phyloP scores from a whole-genome alignment of 2,888 invertebrate genomes.

The Elgonia sp. region DNA sequence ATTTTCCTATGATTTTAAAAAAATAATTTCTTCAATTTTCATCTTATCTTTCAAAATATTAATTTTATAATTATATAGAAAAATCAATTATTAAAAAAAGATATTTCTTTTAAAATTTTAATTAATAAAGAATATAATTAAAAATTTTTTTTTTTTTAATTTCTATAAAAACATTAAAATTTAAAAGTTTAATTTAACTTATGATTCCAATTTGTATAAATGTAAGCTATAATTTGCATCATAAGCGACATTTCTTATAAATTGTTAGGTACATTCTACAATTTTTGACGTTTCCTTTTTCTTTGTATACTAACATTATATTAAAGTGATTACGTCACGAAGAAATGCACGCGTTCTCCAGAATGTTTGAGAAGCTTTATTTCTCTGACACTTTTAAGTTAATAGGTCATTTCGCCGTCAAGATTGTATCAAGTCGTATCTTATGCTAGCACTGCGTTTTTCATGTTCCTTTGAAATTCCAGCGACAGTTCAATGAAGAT shows the following conservation, averaged over 20 bases:
- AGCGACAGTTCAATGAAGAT: not conserved
- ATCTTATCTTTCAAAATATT: no score
- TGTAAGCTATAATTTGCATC: not conserved
- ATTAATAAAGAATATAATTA: no score
- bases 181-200: not conserved
- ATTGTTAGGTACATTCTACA: not conserved
- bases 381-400: slow-evolving; percentile 17
- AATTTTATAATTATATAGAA: no score
- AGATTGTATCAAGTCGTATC: slow-evolving; percentile 24
- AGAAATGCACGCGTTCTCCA: not conserved
- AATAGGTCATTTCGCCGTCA: slow-evolving; percentile 37
- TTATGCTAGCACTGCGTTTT: not conserved
- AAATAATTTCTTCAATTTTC: no score
- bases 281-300: not conserved
- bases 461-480: slow-evolving; percentile 11
- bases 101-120: not conserved
- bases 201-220: not conserved
- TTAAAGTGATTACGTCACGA: not conserved
- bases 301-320: not conserved
- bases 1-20: no score
- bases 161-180: not conserved
- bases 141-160: no score
- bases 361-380: not conserved
- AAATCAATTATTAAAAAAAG: not conserved
- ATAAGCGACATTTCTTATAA: no score